A percentile compares a stretch with the other conserved stretches of the same genome.
Conservation (phyloP, 2,797 vertebrate species). For the Sternotherus odoratus region DNA sequence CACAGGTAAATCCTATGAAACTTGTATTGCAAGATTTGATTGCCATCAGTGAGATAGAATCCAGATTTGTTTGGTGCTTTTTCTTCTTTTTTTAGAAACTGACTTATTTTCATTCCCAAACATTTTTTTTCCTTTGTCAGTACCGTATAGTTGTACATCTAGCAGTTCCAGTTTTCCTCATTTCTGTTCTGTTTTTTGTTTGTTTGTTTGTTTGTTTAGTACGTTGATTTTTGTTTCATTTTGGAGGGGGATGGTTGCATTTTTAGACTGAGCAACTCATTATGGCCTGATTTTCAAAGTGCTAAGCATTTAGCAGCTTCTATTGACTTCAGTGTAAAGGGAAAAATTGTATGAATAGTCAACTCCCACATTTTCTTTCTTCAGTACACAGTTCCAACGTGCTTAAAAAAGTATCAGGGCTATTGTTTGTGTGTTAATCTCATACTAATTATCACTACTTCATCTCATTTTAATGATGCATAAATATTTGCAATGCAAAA, state of each 20-base stretch:
- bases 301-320: not conserved
- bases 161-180: not conserved
- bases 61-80: not conserved
- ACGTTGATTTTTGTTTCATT: not conserved
- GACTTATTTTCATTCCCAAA: not conserved
- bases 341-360: not conserved
- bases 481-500: constrained; percentile 20
- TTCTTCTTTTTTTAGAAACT: not conserved
- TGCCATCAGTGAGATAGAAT: not conserved
- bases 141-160: not conserved
- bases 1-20: constrained; percentile 83
- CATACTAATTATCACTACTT: not conserved
- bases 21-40: not conserved
- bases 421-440: constrained; percentile 42
- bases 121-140: not conserved
- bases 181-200: not conserved
- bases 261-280: not conserved
- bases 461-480: constrained; percentile 23
- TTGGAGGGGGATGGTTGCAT: not conserved
- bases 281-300: not conserved
- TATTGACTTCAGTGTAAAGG: constrained; percentile 2
- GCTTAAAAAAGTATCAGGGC: not conserved
- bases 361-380: not conserved
- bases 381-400: constrained; percentile 1
- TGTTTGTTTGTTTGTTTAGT: not conserved